Conservation (phyloP, 2,888 invertebrate species). For the Anarsia innoxiella region DNA sequence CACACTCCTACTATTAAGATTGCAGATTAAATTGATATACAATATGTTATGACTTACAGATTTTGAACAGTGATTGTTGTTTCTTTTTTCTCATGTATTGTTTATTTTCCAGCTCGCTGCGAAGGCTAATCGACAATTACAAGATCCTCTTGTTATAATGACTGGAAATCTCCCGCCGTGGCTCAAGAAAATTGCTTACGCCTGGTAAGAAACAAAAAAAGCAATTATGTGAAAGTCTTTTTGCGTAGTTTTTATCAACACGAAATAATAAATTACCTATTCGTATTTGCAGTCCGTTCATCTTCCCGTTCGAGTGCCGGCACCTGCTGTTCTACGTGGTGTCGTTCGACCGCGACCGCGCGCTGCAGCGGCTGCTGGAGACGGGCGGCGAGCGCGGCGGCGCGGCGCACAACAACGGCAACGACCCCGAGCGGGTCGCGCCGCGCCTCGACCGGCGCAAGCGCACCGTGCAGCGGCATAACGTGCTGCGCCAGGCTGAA, state of each 20-base stretch:
- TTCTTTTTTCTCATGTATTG: too few species aligned
- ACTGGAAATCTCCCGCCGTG: constrained; percentile 97
- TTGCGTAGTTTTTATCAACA: too few species aligned
- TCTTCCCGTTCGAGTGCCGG: constrained; percentile 98
- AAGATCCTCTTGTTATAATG: constrained; percentile 98
- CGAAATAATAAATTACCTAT: too few species aligned
- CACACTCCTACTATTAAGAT: too few species aligned
- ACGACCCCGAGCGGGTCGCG: constrained; percentile 88
- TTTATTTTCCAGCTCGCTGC: constrained; percentile 82
- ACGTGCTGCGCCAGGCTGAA: constrained; percentile 95
- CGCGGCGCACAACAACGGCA: constrained; percentile 30
- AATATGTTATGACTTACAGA: too few species aligned
- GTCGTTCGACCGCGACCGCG: constrained; percentile 97
- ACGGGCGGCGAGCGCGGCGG: constrained; percentile 89
- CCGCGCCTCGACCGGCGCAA: constrained; percentile 95
- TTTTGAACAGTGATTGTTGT: too few species aligned
- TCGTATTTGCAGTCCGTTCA: constrained; percentile 83
- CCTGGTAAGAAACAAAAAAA: constrained; percentile 76
- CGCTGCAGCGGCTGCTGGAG: constrained; percentile 94
- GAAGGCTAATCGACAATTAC: constrained; percentile 97
- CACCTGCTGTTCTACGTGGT: constrained; percentile 97
- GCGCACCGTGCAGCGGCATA: constrained; percentile 90
- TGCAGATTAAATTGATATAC: too few species aligned
- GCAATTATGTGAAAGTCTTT: too few species aligned
- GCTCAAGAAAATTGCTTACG: constrained; percentile 92